phyloP scores from a whole-genome alignment of 1,140 invertebrate genomes.

The Melitaea cinxia region DNA sequence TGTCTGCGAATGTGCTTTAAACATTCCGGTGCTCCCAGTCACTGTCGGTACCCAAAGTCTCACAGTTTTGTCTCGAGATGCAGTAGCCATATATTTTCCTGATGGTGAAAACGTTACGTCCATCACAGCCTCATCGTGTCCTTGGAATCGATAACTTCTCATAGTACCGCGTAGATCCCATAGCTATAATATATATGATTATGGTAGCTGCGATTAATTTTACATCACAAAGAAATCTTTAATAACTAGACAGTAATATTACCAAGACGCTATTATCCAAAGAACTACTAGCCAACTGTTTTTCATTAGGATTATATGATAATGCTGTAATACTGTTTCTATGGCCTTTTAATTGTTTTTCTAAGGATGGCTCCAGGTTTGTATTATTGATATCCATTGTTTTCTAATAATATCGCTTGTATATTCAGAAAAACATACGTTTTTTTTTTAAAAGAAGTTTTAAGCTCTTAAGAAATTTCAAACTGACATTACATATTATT shows the following conservation, averaged over 20 bases:
- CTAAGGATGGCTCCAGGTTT: slow-evolving; percentile 84
- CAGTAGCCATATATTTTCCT: slow-evolving; percentile 91
- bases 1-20: slow-evolving; percentile 89
- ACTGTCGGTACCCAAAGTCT: slow-evolving; percentile 93
- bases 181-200: slow-evolving; percentile 64
- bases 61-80: slow-evolving; percentile 91
- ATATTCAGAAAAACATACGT: not conserved
- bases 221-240: not conserved
- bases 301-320: slow-evolving; percentile 88
- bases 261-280: slow-evolving; percentile 88
- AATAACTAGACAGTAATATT: not conserved
- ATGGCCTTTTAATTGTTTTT: slow-evolving; percentile 91
- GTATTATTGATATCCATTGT: slow-evolving; percentile 48
- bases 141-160: slow-evolving; percentile 85
- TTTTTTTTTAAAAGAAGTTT: not conserved
- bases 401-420: not conserved
- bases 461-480: slow-evolving; percentile 1
- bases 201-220: not conserved
- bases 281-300: slow-evolving; percentile 89
- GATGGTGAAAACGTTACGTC: slow-evolving; percentile 90
- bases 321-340: slow-evolving; percentile 87
- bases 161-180: slow-evolving; percentile 88
- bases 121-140: slow-evolving; percentile 84
- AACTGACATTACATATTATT: slow-evolving; percentile 1
- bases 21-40: slow-evolving; percentile 86